Conservation (phyloP, 2,113 vertebrate genomes). For the Onychostoma macrolepis region DNA sequence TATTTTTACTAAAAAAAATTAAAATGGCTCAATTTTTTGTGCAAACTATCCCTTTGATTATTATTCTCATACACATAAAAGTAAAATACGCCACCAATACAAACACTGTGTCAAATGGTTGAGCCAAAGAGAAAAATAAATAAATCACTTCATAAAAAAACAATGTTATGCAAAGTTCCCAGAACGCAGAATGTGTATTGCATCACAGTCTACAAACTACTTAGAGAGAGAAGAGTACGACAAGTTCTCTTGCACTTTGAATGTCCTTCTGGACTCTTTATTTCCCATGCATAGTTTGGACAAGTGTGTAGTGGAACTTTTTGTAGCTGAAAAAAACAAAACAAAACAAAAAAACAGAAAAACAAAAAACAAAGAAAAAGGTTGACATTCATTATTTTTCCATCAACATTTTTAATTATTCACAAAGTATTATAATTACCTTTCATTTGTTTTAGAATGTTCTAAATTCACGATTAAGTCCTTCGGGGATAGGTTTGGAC, state of each 20-base stretch:
- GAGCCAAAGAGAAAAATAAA: background rate
- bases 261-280: constrained; percentile 78
- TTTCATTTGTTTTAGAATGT: constrained; percentile 56
- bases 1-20: background rate
- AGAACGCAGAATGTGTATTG: background rate
- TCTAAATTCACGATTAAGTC: constrained; percentile 66
- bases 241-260: constrained; percentile 57
- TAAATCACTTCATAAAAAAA: background rate
- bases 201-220: background rate
- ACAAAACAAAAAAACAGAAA: background rate
- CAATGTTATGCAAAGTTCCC: background rate
- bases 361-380: constrained; percentile 57
- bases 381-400: constrained; percentile 75
- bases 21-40: background rate
- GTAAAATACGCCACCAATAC: background rate
- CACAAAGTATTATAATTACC: constrained; percentile 64
- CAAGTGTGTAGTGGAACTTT: constrained; percentile 79
- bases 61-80: background rate
- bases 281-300: constrained; percentile 87
- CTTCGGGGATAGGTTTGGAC: constrained; percentile 67
- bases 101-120: background rate
- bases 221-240: constrained; percentile 52
- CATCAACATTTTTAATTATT: constrained; percentile 69
- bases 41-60: background rate
- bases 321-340: constrained; percentile 43